These are phyloP conservation scores for Lumbricus terrestris DNA, from an alignment of 2,888 invertebrate genomes.

Conservation along the genomic window DNA sequence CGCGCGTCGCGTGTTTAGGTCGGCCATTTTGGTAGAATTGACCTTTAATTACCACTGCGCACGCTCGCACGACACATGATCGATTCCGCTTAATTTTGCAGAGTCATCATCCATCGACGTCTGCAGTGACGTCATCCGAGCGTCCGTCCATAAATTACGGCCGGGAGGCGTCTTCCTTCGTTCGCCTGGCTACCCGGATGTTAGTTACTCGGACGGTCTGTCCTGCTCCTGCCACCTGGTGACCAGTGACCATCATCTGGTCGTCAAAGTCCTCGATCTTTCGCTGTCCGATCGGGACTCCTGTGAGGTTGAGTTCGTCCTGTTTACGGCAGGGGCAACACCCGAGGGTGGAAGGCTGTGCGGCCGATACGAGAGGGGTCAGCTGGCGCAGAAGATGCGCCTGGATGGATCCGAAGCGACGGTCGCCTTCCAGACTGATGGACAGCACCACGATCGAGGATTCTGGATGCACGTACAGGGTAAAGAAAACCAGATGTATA, in stretches of 20 bases:
- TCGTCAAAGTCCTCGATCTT: constrained; percentile 21
- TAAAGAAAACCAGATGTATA: constrained; percentile 15
- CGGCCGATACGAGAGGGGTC: constrained; percentile 25
- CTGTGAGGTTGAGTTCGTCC: constrained; percentile 26
- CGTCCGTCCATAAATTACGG: background rate
- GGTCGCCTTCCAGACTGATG: constrained; percentile 23
- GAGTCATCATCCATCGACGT: background rate
- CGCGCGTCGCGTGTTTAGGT: too few relatives aligned
- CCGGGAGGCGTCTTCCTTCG: constrained; percentile 26
- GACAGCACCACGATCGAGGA: constrained; percentile 22
- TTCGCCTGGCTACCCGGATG: constrained; percentile 32
- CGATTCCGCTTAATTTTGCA: too few relatives aligned
- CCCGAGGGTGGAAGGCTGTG: constrained; percentile 33
- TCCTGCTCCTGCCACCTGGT: constrained; percentile 31
- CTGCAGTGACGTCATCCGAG: background rate
- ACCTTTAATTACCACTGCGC: too few relatives aligned
- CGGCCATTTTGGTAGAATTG: too few relatives aligned
- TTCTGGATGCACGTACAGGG: constrained; percentile 34
- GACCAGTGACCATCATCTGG: constrained; percentile 28
- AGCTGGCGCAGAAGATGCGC: constrained; percentile 27
- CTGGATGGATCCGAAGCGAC: constrained; percentile 10
- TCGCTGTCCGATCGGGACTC: background rate
- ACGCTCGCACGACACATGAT: too few relatives aligned
- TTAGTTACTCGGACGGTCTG: constrained; percentile 25
- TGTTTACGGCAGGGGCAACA: constrained; percentile 23